These are phyloP conservation scores for Tachysurus vachellii DNA, from an alignment of 2,113 vertebrate genomes.

Conservation along the genomic window DNA sequence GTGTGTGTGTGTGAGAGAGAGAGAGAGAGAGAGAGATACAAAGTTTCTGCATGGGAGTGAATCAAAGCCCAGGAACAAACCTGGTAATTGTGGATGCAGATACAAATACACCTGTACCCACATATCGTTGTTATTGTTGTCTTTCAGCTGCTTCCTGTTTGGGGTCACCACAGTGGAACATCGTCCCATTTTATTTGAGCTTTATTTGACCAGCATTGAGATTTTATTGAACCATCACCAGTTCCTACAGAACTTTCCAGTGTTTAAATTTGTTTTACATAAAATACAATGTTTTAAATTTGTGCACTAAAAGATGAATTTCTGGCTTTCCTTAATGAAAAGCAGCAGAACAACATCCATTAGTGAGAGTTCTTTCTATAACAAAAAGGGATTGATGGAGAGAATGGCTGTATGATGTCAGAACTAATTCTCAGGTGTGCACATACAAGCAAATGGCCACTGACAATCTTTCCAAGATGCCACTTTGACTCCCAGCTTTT, in stretches of 20 bases:
- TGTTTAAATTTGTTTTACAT: not conserved
- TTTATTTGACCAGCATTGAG: too few relatives aligned
- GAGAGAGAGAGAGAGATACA: not conserved
- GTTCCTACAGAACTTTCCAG: not conserved
- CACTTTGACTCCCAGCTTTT: slow-evolving; percentile 1
- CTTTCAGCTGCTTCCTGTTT: too few relatives aligned
- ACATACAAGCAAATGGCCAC: not conserved
- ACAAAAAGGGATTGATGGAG: too few relatives aligned
- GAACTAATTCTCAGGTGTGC: not conserved
- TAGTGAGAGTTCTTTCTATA: too few relatives aligned
- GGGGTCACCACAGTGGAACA: too few relatives aligned
- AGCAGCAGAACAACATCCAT: too few relatives aligned
- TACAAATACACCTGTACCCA: not conserved
- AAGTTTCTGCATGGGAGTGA: not conserved
- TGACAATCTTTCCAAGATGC: not conserved
- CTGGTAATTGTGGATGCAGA: not conserved
- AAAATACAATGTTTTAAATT: not conserved
- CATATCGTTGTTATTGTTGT: too few relatives aligned
- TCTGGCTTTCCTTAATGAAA: too few relatives aligned
- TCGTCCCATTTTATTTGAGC: too few relatives aligned
- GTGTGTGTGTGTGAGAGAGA: too few relatives aligned
- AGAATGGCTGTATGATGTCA: not conserved
- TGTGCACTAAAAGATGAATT: too few relatives aligned
- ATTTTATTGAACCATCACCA: too few relatives aligned
- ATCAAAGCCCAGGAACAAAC: not conserved